Evolutionary conservation across 2,888 invertebrate species (phyloP).

Genomic region (Stramonita haemastoma): DNA sequence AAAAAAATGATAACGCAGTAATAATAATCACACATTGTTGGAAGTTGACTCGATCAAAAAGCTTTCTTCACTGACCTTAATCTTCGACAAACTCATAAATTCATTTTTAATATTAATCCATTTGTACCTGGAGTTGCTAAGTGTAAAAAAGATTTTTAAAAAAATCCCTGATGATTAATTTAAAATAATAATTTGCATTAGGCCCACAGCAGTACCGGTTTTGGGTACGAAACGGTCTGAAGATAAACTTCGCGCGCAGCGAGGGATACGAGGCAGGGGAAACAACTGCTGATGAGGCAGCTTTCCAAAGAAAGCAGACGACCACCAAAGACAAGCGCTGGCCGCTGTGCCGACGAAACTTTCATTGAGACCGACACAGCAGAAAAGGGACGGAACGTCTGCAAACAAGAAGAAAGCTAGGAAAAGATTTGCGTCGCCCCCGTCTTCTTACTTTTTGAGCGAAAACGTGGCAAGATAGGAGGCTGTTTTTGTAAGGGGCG

Average conservation of each 20-base stretch:
- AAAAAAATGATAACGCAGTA: too few relatives aligned
- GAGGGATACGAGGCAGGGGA: background rate
- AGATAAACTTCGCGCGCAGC: background rate
- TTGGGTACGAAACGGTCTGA: too few relatives aligned
- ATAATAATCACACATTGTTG: too few relatives aligned
- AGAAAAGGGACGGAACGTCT: background rate
- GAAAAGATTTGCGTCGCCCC: slow-evolving; percentile 13
- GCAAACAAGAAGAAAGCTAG: slow-evolving; percentile 22
- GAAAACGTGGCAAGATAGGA: slow-evolving; percentile 14
- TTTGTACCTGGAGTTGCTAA: too few relatives aligned
- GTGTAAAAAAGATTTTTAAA: too few relatives aligned
- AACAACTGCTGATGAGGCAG: background rate
- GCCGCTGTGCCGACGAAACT: background rate
- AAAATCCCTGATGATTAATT: too few relatives aligned
- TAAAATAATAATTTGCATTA: too few relatives aligned
- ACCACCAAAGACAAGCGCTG: background rate
- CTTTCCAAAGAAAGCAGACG: background rate
- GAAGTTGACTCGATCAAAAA: too few relatives aligned
- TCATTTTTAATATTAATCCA: too few relatives aligned
- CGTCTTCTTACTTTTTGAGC: slow-evolving; percentile 6
- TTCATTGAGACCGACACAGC: background rate
- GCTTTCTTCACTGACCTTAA: too few relatives aligned
- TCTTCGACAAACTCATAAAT: too few relatives aligned
- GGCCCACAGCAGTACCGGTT: too few relatives aligned
- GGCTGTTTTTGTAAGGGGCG: slow-evolving; percentile 12